A percentile compares a stretch with the other conserved stretches of the same genome.
Conservation (phyloP, 2,797 vertebrate genomes). For the Microhierax caerulescens region DNA sequence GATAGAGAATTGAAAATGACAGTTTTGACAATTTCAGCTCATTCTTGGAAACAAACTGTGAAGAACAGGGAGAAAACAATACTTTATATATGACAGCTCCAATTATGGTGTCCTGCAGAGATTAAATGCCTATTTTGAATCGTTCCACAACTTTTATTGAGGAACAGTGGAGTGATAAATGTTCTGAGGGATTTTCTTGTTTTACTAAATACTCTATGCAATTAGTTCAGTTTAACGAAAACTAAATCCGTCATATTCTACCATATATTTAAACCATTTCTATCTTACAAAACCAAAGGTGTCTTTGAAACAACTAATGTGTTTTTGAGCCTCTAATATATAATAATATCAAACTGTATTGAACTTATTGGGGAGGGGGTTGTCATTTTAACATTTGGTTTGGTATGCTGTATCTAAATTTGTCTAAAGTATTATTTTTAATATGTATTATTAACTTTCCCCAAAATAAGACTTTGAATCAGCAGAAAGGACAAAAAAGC, state of each 20-base stretch:
- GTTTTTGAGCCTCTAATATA: neutral
- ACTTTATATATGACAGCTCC: neutral
- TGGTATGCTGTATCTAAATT: neutral
- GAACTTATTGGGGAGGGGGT: accelerated
- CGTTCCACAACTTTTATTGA: neutral
- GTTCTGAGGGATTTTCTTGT: neutral
- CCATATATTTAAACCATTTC: neutral
- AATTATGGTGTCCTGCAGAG: neutral
- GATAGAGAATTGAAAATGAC: neutral
- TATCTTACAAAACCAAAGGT: neutral
- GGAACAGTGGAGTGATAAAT: neutral
- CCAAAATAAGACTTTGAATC: neutral
- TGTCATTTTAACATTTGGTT: neutral
- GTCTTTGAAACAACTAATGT: neutral
- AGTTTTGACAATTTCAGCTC: neutral
- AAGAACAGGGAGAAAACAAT: neutral
- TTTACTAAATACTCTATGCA: neutral
- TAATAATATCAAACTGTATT: neutral
- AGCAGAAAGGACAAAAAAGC: neutral
- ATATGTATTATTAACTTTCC: neutral
- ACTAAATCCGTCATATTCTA: neutral
- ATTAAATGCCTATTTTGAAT: neutral
- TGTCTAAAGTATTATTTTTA: neutral
- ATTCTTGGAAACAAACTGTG: neutral
- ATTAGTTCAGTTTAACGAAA: neutral